Evolutionary conservation across 2,113 vertebrate species (phyloP).

Genomic region (Lipotes vexillifer): DNA sequence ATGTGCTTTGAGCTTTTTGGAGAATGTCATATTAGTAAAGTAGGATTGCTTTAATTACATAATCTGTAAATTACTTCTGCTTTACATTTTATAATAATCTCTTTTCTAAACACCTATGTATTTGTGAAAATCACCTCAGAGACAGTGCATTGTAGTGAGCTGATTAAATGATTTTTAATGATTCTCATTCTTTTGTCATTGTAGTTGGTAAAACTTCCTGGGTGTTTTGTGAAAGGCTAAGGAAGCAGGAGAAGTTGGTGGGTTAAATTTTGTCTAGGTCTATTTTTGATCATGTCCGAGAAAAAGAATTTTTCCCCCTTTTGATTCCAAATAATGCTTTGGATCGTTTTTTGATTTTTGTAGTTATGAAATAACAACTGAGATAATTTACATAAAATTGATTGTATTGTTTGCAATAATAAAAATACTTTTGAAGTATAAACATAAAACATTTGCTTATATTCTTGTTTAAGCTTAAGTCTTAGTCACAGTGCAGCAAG

Average conservation of each 20-base stretch:
- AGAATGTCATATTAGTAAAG: not conserved
- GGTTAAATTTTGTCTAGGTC: not conserved
- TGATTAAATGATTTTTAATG: not conserved
- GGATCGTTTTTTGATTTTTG: not conserved
- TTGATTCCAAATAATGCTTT: not conserved
- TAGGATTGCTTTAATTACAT: not conserved
- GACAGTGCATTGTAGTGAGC: not conserved
- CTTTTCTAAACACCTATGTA: not conserved
- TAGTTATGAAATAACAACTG: constrained; percentile 11
- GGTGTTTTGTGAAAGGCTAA: not conserved
- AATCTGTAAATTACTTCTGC: not conserved
- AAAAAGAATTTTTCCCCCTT: not conserved
- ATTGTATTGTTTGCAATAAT: not conserved
- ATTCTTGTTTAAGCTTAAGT: not conserved
- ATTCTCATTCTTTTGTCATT: not conserved
- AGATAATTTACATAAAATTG: constrained; percentile 1
- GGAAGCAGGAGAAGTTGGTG: not conserved
- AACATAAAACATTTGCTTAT: not conserved
- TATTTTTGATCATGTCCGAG: not conserved
- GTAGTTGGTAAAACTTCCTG: not conserved
- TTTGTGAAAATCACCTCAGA: constrained; percentile 19
- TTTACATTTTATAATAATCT: not conserved
- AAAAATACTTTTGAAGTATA: not conserved
- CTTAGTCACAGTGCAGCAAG: constrained; percentile 1
- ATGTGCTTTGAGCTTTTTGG: constrained; percentile 14